Conservation (phyloP, 1,140 invertebrate genomes). For the Drosophila punjabiensis region DNA sequence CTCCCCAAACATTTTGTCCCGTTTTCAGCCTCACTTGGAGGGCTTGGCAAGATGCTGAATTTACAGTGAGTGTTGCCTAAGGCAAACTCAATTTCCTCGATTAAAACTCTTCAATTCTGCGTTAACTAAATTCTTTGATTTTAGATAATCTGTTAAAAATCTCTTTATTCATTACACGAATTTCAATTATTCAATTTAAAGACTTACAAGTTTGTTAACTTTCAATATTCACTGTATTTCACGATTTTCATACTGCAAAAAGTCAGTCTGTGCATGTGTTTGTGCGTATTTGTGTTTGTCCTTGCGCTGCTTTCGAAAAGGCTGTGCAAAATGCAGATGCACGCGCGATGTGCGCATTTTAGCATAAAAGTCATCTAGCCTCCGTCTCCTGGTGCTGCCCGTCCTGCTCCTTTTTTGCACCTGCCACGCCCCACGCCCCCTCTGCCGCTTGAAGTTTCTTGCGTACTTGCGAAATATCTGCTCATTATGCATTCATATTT, state of each 20-base stretch:
- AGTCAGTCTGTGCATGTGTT: neutral
- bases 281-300: conserved; percentile 41
- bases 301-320: conserved; percentile 63
- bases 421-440: conserved; percentile 8
- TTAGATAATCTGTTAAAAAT: neutral
- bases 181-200: neutral
- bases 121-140: neutral
- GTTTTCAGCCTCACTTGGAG: conserved; percentile 41
- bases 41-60: conserved; percentile 14
- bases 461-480: conserved; percentile 77
- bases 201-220: too few relatives aligned
- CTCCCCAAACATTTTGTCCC: conserved; percentile 47
- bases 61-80: conserved; percentile 11
- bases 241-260: conserved; percentile 9
- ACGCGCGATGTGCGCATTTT: conserved; percentile 75
- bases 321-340: conserved; percentile 72
- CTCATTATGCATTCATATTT: conserved; percentile 83
- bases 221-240: conserved; percentile 12
- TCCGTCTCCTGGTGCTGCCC: conserved; percentile 7
- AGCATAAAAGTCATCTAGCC: conserved; percentile 73
- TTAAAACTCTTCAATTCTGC: neutral
- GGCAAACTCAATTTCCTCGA: neutral
- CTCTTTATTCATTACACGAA: neutral
- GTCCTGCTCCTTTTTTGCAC: conserved; percentile 16
- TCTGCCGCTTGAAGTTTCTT: conserved; percentile 67